Conservation (phyloP, 2,888 invertebrate species). For the Spisula solida region DNA sequence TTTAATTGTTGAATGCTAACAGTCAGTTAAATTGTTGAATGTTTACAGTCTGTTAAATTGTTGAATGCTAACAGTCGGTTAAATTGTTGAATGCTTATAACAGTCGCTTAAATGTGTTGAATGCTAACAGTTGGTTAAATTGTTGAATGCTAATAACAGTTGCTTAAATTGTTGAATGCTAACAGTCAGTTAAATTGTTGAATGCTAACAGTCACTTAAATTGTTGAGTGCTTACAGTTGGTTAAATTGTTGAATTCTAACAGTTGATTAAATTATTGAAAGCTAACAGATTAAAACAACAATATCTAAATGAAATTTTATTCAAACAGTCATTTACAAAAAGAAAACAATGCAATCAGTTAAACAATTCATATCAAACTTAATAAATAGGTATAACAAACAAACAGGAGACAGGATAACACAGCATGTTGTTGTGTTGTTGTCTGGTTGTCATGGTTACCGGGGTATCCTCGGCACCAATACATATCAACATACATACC, state of each 20-base stretch:
- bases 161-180: too few relatives aligned
- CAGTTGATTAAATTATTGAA: too few relatives aligned
- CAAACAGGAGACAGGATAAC: not conserved
- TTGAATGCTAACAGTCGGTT: too few relatives aligned
- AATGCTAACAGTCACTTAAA: too few relatives aligned
- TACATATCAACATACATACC: not conserved
- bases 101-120: too few relatives aligned
- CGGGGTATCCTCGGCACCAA: not conserved
- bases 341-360: conserved; percentile 40
- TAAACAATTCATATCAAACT: conserved; percentile 39
- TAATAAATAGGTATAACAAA: conserved; percentile 12
- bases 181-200: not conserved
- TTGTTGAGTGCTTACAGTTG: too few relatives aligned
- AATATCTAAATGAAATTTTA: conserved; percentile 58
- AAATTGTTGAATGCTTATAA: too few relatives aligned
- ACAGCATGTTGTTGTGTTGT: not conserved
- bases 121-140: too few relatives aligned
- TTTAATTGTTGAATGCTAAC: not conserved
- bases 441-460: not conserved
- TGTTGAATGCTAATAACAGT: too few relatives aligned
- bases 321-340: conserved; percentile 63
- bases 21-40: not conserved
- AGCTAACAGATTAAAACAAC: not conserved
- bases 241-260: not conserved
- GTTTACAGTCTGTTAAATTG: too few relatives aligned